A percentile compares a stretch with the other conserved stretches of the same genome.
Evolutionary conservation across 2,888 invertebrate genomes (phyloP).

Genomic region (Drosophila anomelani): DNA sequence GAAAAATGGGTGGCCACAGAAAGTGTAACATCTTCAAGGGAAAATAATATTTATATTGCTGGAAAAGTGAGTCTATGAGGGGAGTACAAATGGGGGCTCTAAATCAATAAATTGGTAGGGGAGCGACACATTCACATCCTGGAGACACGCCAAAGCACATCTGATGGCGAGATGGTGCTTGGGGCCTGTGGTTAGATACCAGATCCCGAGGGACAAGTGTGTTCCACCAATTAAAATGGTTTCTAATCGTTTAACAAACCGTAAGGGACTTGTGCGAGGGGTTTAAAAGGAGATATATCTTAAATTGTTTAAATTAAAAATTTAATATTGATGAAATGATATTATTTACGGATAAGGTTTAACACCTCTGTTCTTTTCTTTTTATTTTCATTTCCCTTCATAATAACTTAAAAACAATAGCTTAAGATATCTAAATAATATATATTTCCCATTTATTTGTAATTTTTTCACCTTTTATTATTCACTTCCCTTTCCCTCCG

Average conservation of each 20-base stretch:
- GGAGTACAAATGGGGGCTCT: constrained; percentile 10
- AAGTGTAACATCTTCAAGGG: constrained; percentile 58
- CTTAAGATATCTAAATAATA: no score
- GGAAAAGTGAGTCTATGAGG: constrained; percentile 3
- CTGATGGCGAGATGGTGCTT: constrained; percentile 7
- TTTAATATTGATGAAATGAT: neutral
- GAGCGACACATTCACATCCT: constrained; percentile 38
- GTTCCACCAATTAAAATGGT: constrained; percentile 15
- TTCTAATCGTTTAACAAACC: constrained; percentile 4
- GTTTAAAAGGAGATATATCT: neutral
- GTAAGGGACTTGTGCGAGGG: neutral
- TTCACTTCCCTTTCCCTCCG: no score
- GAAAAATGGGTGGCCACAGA: constrained; percentile 51
- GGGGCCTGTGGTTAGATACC: neutral
- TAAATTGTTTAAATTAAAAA: neutral
- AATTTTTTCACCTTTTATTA: no score
- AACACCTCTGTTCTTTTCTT: no score
- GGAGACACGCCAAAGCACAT: constrained; percentile 20
- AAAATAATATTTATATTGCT: constrained; percentile 40
- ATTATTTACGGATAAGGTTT: no score
- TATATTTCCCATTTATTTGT: no score
- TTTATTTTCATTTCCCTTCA: no score
- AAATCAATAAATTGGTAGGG: constrained; percentile 40
- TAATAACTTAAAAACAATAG: no score
- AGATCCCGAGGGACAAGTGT: constrained; percentile 12